Evolutionary conservation across 2,797 vertebrate species (phyloP).

Genomic region (Argya squamiceps): DNA sequence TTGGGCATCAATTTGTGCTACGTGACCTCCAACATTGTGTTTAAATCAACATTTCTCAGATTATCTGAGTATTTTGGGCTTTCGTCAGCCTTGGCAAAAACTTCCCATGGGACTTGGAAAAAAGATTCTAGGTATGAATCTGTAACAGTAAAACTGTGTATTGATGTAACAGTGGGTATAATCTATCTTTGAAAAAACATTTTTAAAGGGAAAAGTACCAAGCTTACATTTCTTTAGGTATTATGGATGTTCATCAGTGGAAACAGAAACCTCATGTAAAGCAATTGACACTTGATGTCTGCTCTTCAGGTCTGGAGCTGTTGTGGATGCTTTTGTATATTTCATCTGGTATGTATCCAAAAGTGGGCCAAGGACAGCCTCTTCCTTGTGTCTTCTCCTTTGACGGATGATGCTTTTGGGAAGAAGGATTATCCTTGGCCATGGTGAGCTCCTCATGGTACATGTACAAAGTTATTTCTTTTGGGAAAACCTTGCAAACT

Average conservation of each 20-base stretch:
- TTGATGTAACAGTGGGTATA: neutral
- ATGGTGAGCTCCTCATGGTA: conserved; percentile 75
- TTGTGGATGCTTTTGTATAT: conserved; percentile 91
- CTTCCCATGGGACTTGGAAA: neutral
- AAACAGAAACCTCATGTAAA: neutral
- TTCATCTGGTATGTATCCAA: conserved; percentile 95
- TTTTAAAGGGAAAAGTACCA: neutral
- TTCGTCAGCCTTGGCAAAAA: neutral
- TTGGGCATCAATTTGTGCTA: neutral
- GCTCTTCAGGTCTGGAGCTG: conserved; percentile 91
- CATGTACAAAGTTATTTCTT: neutral
- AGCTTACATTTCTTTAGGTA: neutral
- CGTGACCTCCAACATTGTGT: neutral
- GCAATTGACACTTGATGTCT: neutral
- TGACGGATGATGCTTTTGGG: conserved; percentile 90
- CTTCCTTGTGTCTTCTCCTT: conserved; percentile 89
- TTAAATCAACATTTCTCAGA: neutral
- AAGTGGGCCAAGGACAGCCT: conserved; percentile 95
- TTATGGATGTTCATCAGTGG: neutral
- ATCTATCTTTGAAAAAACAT: neutral
- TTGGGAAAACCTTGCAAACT: neutral
- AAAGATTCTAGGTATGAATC: neutral
- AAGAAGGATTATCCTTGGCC: conserved; percentile 93
- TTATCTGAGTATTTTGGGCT: neutral
- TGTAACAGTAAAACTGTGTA: neutral